Evolutionary conservation across 2,888 invertebrate species (phyloP).

Genomic region (Meganola albula): DNA sequence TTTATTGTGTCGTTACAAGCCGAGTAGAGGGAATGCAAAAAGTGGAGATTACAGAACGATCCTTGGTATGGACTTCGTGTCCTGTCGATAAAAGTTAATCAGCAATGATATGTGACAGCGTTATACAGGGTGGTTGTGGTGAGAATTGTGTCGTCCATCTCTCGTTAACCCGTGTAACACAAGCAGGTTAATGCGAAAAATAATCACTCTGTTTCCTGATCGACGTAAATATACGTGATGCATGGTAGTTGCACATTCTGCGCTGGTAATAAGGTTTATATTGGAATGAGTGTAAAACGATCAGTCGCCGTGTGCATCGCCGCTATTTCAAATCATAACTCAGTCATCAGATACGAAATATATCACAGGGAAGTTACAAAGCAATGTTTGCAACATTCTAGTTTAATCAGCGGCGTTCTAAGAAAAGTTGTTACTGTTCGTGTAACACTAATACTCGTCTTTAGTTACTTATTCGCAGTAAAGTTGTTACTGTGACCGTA

Average conservation of each 20-base stretch:
- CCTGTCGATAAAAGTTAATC: conserved; percentile 55
- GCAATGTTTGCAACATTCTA: conserved; percentile 21
- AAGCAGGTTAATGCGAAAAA: no score
- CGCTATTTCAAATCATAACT: no score
- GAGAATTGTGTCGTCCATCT: conserved; percentile 19
- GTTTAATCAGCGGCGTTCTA: conserved; percentile 15
- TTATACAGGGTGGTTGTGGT: conserved; percentile 25
- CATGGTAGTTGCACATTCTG: no score
- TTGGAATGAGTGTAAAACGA: no score
- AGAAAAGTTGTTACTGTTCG: conserved; percentile 32
- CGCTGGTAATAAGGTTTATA: no score
- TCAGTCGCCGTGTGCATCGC: no score
- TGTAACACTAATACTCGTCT: conserved; percentile 48
- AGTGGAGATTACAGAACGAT: conserved; percentile 67
- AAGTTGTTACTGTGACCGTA: conserved; percentile 48
- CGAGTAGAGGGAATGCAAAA: conserved; percentile 62
- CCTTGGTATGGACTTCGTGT: conserved; percentile 39
- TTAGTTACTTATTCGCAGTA: conserved; percentile 41
- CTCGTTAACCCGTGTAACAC: background rate
- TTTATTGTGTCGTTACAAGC: conserved; percentile 70
- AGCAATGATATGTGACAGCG: conserved; percentile 40
- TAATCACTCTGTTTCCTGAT: no score
- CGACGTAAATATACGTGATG: no score
- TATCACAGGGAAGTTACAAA: no score
- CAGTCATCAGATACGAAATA: no score